Evolutionary conservation across 2,888 invertebrate species (phyloP).

Genomic region (Spialia ferax): DNA sequence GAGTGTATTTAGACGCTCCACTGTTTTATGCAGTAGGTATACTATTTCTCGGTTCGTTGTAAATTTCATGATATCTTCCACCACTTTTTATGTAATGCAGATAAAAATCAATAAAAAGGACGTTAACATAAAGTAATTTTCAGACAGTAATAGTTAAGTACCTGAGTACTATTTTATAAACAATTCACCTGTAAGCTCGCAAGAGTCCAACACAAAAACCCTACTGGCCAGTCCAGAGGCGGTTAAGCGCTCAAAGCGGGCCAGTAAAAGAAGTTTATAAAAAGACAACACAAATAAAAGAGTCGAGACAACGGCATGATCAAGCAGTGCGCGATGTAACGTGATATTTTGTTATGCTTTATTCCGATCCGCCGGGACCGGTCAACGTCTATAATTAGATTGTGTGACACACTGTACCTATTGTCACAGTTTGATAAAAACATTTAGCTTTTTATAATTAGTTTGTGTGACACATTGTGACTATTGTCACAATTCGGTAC

Average conservation of each 20-base stretch:
- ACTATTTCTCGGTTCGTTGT: too few species aligned
- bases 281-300: conserved; percentile 72
- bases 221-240: conserved; percentile 17
- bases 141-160: background rate
- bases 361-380: conserved; percentile 56
- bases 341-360: conserved; percentile 74
- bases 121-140: background rate
- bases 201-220: background rate
- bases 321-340: conserved; percentile 81
- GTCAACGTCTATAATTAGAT: conserved; percentile 71
- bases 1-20: too few species aligned
- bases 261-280: conserved; percentile 59
- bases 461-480: too few species aligned
- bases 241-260: conserved; percentile 66
- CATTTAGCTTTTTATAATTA: background rate
- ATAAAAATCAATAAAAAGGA: too few species aligned
- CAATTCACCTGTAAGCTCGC: background rate
- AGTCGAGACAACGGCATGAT: conserved; percentile 77
- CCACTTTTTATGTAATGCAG: too few species aligned
- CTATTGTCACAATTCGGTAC: too few species aligned
- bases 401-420: conserved; percentile 45
- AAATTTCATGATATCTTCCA: too few species aligned
- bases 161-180: background rate
- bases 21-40: too few species aligned
- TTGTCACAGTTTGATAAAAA: conserved; percentile 9